Evolutionary conservation across 2,113 vertebrate species (phyloP).

Genomic region (Microcebus murinus): DNA sequence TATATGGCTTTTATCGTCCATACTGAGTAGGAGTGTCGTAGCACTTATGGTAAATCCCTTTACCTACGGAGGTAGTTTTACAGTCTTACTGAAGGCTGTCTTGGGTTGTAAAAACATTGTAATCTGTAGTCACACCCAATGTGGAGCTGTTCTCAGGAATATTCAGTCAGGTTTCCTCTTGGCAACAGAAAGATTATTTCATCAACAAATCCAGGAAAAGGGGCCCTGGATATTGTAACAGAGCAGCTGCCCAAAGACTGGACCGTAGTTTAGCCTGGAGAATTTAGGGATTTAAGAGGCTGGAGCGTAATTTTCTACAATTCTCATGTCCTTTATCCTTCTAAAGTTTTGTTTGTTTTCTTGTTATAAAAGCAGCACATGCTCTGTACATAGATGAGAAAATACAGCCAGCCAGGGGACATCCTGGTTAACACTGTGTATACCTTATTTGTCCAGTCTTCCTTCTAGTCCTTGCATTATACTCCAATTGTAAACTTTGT

Average conservation of each 20-base stretch:
- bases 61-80: neutral
- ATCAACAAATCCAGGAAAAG: constrained; percentile 80
- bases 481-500: neutral
- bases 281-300: constrained; percentile 22
- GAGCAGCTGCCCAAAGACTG: constrained; percentile 73
- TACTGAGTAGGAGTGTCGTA: neutral
- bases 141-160: constrained; percentile 47
- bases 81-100: neutral
- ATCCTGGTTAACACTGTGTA: neutral
- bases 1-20: neutral
- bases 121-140: constrained; percentile 64
- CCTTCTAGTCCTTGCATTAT: neutral
- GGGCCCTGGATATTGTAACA: constrained; percentile 34
- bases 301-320: neutral
- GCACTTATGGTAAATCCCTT: neutral
- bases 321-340: neutral
- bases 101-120: constrained; percentile 65
- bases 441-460: neutral
- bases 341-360: neutral
- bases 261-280: constrained; percentile 39
- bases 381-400: neutral
- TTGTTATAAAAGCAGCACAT: neutral
- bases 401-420: neutral
- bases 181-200: constrained; percentile 77
- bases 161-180: constrained; percentile 71